Conservation (phyloP, 2,888 invertebrate species). For the Lepas anatifera region DNA sequence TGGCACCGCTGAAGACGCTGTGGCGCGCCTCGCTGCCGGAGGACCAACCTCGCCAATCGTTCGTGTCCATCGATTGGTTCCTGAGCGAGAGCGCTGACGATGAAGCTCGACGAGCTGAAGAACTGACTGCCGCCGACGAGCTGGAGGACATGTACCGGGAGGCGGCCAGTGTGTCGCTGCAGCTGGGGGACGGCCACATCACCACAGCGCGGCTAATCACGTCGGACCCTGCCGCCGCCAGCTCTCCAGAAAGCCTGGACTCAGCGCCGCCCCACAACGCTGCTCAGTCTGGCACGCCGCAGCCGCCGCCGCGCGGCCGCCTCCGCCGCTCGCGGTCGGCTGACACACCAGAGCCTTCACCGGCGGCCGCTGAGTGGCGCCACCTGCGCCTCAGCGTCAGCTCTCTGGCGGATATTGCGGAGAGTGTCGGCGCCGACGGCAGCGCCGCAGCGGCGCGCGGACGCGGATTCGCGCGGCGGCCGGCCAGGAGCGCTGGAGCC, state of each 20-base stretch:
- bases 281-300: no score
- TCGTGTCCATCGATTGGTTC: background rate
- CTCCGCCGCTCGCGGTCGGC: background rate
- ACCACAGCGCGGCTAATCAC: background rate
- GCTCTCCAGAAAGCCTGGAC: no score
- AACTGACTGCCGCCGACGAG: background rate
- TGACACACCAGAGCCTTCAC: background rate
- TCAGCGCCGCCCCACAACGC: no score
- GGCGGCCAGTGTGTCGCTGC: background rate
- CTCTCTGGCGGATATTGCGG: background rate
- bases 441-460: background rate
- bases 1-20: background rate
- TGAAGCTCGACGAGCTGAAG: no score
- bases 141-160: conserved; percentile 1
- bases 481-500: background rate
- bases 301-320: background rate
- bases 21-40: background rate
- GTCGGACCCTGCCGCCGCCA: background rate
- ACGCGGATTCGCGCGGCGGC: background rate
- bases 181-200: background rate
- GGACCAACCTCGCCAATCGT: background rate
- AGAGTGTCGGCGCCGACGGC: background rate
- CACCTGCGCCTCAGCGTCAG: background rate
- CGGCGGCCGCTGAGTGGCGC: background rate
- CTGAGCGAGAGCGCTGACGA: background rate